Conservation (phyloP, 2,797 vertebrate genomes). For the Anniella stebbinsi region DNA sequence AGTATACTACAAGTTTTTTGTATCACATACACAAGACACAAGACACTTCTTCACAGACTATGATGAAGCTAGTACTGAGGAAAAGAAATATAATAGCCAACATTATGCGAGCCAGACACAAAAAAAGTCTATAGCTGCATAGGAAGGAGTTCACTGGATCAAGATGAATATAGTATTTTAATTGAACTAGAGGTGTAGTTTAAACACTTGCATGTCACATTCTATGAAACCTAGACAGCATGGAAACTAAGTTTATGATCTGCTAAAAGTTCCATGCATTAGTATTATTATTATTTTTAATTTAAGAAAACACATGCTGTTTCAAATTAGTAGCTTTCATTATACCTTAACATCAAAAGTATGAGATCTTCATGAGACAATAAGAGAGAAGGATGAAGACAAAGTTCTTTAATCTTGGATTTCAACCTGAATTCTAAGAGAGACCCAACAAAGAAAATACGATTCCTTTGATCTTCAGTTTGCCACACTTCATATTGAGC, state of each 20-base stretch:
- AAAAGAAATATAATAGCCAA: neutral
- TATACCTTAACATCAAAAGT: slow-evolving; percentile 38
- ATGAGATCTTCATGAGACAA: slow-evolving; percentile 32
- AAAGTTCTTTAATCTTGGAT: slow-evolving; percentile 53
- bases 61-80: neutral
- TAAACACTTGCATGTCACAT: neutral
- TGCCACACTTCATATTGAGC: slow-evolving; percentile 25
- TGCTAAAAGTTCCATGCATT: slow-evolving; percentile 32
- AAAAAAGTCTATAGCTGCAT: neutral
- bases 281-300: too few species aligned
- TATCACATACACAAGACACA: neutral
- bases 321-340: slow-evolving; percentile 42
- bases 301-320: slow-evolving; percentile 34
- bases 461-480: slow-evolving; percentile 74
- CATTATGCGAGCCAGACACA: neutral
- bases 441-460: slow-evolving; percentile 56
- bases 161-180: neutral
- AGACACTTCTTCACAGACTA: neutral
- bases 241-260: slow-evolving; percentile 18
- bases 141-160: neutral
- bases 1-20: neutral
- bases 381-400: slow-evolving; percentile 57
- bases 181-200: neutral
- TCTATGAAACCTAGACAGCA: slow-evolving; percentile 2
- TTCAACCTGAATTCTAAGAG: slow-evolving; percentile 19